A percentile compares a stretch with the other conserved stretches of the same genome.
Conservation (phyloP, 2,888 invertebrate species). For the Cosmorhoe ocellata region DNA sequence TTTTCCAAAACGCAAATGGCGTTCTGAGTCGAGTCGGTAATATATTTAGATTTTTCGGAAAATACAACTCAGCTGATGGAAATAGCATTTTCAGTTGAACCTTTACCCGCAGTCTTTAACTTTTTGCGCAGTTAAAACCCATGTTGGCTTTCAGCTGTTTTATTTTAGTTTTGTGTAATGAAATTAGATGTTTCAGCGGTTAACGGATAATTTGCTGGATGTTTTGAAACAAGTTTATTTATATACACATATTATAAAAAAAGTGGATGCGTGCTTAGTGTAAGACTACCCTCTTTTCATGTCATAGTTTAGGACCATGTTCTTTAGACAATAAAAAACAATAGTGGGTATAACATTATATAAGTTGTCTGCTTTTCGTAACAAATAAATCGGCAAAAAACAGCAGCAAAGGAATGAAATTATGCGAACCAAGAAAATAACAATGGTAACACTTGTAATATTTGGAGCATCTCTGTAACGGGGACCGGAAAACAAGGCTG, state of each 20-base stretch:
- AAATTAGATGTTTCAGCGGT: background rate
- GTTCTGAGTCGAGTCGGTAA: too few species aligned
- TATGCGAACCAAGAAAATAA: background rate
- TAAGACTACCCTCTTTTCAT: too few species aligned
- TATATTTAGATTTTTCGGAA: too few species aligned
- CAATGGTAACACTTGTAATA: background rate
- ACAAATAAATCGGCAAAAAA: too few species aligned
- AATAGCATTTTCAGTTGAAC: background rate
- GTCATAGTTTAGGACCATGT: too few species aligned
- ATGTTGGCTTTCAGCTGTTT: background rate
- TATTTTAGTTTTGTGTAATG: background rate
- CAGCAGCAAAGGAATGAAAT: background rate
- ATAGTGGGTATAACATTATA: too few species aligned
- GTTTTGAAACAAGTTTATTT: background rate
- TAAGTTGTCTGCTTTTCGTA: too few species aligned
- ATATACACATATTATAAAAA: too few species aligned
- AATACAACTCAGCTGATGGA: too few species aligned
- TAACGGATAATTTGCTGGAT: background rate
- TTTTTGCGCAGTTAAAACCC: background rate
- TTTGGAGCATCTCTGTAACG: constrained; percentile 5
- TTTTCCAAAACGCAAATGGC: too few species aligned
- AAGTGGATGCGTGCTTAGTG: too few species aligned
- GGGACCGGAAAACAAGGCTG: constrained; percentile 23
- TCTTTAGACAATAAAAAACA: too few species aligned
- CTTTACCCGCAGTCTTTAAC: background rate